A percentile compares a stretch with the other conserved stretches of the same genome.
Evolutionary conservation across 2,113 vertebrate species (phyloP).

Genomic region (Rhinoderma darwinii): DNA sequence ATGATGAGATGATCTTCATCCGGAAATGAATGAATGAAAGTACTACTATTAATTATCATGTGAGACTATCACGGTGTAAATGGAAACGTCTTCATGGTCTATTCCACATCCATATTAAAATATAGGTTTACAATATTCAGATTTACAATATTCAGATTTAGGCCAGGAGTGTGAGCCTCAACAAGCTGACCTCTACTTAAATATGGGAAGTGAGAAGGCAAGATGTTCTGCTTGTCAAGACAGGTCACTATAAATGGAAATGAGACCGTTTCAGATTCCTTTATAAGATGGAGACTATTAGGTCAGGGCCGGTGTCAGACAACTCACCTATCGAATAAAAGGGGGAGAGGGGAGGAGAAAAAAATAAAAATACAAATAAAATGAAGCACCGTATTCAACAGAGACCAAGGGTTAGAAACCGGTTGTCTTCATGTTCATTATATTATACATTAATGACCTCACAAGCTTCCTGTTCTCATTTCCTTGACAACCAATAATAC

Average conservation of each 20-base stretch:
- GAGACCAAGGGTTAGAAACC: too few species aligned
- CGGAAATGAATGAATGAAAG: too few species aligned
- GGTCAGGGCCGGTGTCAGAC: background rate
- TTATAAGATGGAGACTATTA: background rate
- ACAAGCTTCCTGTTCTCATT: background rate
- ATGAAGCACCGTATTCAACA: too few species aligned
- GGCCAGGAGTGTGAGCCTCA: background rate
- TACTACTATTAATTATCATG: too few species aligned
- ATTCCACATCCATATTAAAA: background rate
- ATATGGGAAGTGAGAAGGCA: constrained; percentile 13
- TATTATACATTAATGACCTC: background rate
- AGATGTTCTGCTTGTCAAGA: background rate
- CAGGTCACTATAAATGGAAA: background rate
- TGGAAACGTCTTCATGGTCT: background rate
- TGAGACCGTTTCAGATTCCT: constrained; percentile 6
- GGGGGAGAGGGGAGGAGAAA: too few species aligned
- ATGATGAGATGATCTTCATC: too few species aligned
- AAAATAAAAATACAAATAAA: too few species aligned
- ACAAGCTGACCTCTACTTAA: background rate
- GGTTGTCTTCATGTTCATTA: too few species aligned
- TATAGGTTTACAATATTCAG: background rate
- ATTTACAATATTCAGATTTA: background rate
- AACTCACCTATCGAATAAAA: background rate
- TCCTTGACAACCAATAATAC: background rate
- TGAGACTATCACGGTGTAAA: too few species aligned